Evolutionary conservation across 64 coral and sea anemone species (phyloP), one percentile per base, ranked within the genome.

Genomic region (Dendrophyllia cribrosa): DNA sequence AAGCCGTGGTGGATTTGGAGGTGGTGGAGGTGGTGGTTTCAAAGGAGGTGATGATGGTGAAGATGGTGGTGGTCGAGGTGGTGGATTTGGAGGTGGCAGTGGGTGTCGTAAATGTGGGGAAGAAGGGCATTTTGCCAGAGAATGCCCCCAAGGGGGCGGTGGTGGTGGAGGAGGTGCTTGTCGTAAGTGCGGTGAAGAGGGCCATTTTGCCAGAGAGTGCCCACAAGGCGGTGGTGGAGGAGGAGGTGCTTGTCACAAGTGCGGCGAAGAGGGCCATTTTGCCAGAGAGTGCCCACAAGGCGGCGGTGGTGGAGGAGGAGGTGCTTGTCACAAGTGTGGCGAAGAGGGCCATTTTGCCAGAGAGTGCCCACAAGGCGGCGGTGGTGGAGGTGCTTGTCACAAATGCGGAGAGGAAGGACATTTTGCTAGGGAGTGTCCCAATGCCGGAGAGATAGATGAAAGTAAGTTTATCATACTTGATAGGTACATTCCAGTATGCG

Each of bases 261-360:
- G 93, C 63, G 87, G 88, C 25, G 80, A 90, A 12, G 76, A 66
- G 6, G 73, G 93, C 0, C 87, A 77, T 49, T 76, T 83, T 77
- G 79, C 77, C 20, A 53, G 91, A 48, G 84, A 89, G 9, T 85
- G 93, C 70, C 77, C 76, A 7, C 45, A 79, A 14, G 58, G 66
- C 2, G 84, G 67, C 12, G 78, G 71, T 58, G 59, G 59, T 21
- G 91, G 82, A 11, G 84, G 59, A 2, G 58, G 76, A 14, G 75
- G 74, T 22, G 70, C 46, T 59, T 88, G 86, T 20, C 70, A 72
- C 17, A 88, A 61, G 5, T 88, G 86, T 44, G 59, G 59, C 2
- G 76, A 93, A 58, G 34, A 52, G 7, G 92, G 92, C 3, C 92
- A 94, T 14, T 89, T 94, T 89, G 92, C 86, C 43, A 76, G 86